Evolutionary conservation across 1,140 invertebrate genomes (phyloP), one percentile per base, ranked within the genome.

Genomic region (Aethina tumida): DNA sequence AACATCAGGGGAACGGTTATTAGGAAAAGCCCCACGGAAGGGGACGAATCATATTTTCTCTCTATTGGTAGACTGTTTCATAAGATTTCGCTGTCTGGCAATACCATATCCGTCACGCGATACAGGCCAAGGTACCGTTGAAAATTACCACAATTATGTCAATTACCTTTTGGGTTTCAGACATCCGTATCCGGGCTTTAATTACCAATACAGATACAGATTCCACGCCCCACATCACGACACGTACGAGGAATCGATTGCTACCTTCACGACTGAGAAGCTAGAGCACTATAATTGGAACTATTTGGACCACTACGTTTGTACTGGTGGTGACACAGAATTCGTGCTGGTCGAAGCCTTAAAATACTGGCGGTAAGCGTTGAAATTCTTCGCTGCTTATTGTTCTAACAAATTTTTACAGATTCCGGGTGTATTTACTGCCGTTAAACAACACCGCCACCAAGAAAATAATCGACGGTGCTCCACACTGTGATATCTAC

Each of bases 201-300:
- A 90, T 59, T 83, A 91, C 47, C 81, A 89, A 58, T 93, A 94
- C 61, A 71, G 81, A 5, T 94, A 93, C 62, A 77, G 87, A 31
- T 96, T 97, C 65, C 84, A 92, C 66, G 86, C 88, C 2, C 93
- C 92, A 0, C 83, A 95, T 63, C 90, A 92, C 55, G 79, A 85
- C 41, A 89, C 80, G 1, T 97, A 96, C 59, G 88, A 93, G 61
- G 79, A 92, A n/a, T 96, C 92, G 0, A 90, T 84, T 72, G 90
- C 91, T 0, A 84, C 89, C 22, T 97, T 97, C 60, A 84, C 81
- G 7, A 92, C 90, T 1, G 91, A 97, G 63, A 91, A 92, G 55
- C 64, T 97, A 14, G 93, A 97, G 66, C 92, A 85, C 55, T 97
- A 91, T 55, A 96, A 95, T 63, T 98, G 94, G 94, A 97, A 97